Conservation (phyloP, 2,797 vertebrate species). For the Macrochelys suwanniensis region DNA sequence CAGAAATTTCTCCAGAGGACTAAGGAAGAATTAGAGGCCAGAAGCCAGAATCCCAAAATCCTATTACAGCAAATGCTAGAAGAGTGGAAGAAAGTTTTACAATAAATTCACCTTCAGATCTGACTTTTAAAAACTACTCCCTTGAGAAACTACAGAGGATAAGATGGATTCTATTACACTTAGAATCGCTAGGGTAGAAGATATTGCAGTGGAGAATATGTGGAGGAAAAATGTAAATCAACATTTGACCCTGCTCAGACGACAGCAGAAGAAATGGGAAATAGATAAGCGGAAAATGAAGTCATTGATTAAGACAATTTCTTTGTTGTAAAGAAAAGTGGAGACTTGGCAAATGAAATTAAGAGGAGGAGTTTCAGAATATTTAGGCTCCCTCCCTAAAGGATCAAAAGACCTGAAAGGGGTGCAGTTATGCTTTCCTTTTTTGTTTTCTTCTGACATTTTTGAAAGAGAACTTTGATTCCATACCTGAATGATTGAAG, state of each 20-base stretch:
- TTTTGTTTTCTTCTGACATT: background rate
- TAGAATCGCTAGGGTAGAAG: background rate
- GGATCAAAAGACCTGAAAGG: background rate
- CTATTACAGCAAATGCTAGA: background rate
- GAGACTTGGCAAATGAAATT: background rate
- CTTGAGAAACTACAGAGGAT: background rate
- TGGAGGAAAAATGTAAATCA: background rate
- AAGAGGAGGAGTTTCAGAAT: background rate
- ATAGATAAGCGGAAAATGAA: constrained; percentile 1
- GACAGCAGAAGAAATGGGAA: constrained; percentile 25
- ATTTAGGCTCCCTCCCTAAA: background rate
- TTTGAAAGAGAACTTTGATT: background rate
- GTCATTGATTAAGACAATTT: constrained; percentile 37
- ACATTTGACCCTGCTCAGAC: constrained; percentile 5
- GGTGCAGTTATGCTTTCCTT: background rate
- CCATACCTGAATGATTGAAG: background rate
- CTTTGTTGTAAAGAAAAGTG: background rate
- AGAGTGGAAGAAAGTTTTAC: background rate
- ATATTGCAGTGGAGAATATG: background rate
- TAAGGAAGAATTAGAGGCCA: background rate
- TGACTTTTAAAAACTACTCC: background rate
- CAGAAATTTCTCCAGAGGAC: background rate
- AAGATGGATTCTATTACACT: constrained; percentile 5
- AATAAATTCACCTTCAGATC: background rate
- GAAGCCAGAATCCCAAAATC: background rate